Base-by-base conservation (phyloP, 2,113 vertebrate species). In the Megalops atlanticus region DNA sequence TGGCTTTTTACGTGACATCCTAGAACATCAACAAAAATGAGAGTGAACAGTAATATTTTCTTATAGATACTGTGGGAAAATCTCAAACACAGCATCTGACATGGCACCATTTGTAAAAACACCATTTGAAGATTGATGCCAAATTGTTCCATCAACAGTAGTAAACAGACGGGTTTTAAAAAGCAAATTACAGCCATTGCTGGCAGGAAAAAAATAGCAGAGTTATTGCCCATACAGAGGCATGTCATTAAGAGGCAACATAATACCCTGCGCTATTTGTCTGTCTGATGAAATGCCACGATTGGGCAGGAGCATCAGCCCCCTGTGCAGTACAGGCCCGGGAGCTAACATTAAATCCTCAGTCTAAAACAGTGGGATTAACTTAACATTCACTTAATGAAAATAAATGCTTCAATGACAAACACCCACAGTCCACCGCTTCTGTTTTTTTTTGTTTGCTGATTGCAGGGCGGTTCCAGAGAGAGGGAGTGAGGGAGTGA, bases 361-460 rank as follows among this genome's bases (percentile, higher is more conserved):
- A 27, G 10, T 14, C 77, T 31, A 15, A 77, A 69, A 69, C 38
- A 16, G 39, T 41, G 58, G 70, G 41, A 79, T 35, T 70, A 79
- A 70, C 39, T 72, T 21, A 35, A 49, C 36, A 3, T 45, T 71
- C 27, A 14, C 2, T 47, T 15, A 58, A 49, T 72, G 15, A 72
- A 71, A 70, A 39, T 71, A 24, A 79, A 71, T 0, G 27, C 40
- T 79, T 70, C 39, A 70, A 14, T 79, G 15, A 41, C n/a, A 70
- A 79, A 71, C 64, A 41, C 11, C 54, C n/a, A 64, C 36, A 18
- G 21, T 27, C 21, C 76, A 40, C 49, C 24, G 31, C 15, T 77
- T 14, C 10, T 38, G 35, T 40, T 21, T n/a, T 24, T n/a, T 43
- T 45, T 75, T n/a, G 45, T 4, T 36, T 27, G 14, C 11, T 16